These are phyloP conservation scores for Oxytorus armatus DNA, from an alignment of 2,888 invertebrate genomes.

Conservation along the genomic window DNA sequence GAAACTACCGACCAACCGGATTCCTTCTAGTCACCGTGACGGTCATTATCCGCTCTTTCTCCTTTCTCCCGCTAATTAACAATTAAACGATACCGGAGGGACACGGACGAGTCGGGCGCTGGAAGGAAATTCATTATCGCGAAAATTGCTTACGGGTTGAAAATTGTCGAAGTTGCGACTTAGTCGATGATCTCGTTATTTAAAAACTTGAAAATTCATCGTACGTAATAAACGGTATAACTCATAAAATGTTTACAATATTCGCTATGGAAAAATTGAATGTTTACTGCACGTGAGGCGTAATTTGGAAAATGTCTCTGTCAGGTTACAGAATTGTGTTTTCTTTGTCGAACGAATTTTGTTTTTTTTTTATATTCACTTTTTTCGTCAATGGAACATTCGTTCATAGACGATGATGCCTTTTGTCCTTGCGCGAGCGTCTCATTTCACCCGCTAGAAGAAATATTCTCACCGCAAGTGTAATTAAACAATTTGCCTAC, in stretches of 20 bases:
- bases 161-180: constrained; percentile 49
- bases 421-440: not conserved
- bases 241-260: not conserved
- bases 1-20: constrained; percentile 64
- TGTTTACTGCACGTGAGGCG: too few relatives aligned
- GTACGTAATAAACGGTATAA: not conserved
- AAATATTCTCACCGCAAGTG: constrained; percentile 73
- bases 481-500: constrained; percentile 84
- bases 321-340: too few relatives aligned
- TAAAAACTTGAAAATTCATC: not conserved
- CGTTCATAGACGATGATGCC: not conserved
- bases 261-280: too few relatives aligned
- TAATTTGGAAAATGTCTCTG: too few relatives aligned
- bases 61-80: constrained; percentile 73
- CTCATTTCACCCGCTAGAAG: constrained; percentile 42
- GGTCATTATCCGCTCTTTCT: constrained; percentile 61
- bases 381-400: constrained; percentile 15
- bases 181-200: constrained; percentile 15
- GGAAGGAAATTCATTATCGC: constrained; percentile 58
- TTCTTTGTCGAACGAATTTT: not conserved
- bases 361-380: not conserved
- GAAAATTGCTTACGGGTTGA: constrained; percentile 42
- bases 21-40: constrained; percentile 69
- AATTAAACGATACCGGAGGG: constrained; percentile 64
- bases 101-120: constrained; percentile 7